phyloP scores from a whole-genome alignment of 1,140 invertebrate species.

The Drosophila nebulosa region DNA sequence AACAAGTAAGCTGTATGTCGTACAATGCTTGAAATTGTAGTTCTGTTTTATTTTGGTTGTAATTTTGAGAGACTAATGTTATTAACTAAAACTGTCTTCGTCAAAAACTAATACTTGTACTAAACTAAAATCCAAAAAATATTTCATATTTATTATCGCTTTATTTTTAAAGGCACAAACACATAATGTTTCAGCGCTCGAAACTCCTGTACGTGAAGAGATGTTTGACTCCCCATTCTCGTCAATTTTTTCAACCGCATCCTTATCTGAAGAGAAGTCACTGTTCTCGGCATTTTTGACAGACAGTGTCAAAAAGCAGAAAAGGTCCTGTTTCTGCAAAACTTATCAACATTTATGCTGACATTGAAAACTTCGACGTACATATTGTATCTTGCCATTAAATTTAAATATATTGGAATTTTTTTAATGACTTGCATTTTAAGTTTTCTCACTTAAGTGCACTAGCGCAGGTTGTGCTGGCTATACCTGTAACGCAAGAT shows the following conservation, averaged over 20 bases:
- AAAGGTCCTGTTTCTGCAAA: constrained; percentile 9
- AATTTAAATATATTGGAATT: constrained; percentile 8
- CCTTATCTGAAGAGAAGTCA: neutral
- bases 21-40: neutral
- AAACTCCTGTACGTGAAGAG: neutral
- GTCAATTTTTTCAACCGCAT: neutral
- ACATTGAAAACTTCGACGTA: constrained; percentile 16
- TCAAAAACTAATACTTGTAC: constrained; percentile 11
- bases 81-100: constrained; percentile 4
- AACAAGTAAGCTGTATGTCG: constrained; percentile 3
- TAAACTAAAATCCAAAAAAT: constrained; percentile 6
- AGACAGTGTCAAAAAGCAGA: constrained; percentile 10
- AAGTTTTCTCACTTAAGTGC: constrained; percentile 3
- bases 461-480: constrained; percentile 14
- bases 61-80: constrained; percentile 9
- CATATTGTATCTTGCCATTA: constrained; percentile 16
- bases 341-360: constrained; percentile 11
- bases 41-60: constrained; percentile 9
- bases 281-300: constrained; percentile 15
- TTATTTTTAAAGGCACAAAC: constrained; percentile 12
- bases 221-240: neutral
- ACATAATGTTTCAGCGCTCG: neutral
- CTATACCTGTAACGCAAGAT: neutral
- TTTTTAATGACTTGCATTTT: constrained; percentile 9
- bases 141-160: neutral